phyloP scores from a whole-genome alignment of 2,113 vertebrate species.

The Marmota monax region DNA sequence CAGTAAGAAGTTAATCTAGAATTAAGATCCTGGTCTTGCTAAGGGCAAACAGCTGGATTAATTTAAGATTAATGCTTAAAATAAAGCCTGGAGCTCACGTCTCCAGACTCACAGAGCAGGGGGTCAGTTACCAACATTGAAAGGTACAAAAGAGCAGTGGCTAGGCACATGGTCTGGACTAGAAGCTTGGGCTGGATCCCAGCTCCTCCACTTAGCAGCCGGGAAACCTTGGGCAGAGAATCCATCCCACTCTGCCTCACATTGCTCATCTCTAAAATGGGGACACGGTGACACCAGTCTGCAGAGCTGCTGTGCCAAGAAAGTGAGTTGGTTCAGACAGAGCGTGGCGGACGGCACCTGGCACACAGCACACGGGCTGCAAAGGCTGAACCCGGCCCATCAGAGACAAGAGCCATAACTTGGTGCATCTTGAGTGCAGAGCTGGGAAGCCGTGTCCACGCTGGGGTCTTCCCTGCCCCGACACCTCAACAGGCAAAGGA shows the following conservation, averaged over 20 bases:
- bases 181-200: background rate
- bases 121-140: accelerated
- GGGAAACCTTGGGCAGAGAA: background rate
- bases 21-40: background rate
- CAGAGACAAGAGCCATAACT: background rate
- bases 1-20: background rate
- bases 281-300: too few relatives aligned
- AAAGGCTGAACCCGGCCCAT: background rate
- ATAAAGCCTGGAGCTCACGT: background rate
- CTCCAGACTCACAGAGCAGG: background rate
- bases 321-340: background rate
- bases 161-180: background rate
- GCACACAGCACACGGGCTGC: background rate
- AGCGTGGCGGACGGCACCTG: background rate
- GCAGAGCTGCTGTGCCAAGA: background rate
- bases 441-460: background rate
- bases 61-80: background rate
- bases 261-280: background rate
- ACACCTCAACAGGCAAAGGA: background rate
- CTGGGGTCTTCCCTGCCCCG: accelerated
- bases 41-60: background rate
- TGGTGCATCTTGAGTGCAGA: background rate
- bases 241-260: background rate
- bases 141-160: background rate
- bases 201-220: background rate